Conservation (phyloP, 1,140 invertebrate species). For the Yoshiicerus persimilis region DNA sequence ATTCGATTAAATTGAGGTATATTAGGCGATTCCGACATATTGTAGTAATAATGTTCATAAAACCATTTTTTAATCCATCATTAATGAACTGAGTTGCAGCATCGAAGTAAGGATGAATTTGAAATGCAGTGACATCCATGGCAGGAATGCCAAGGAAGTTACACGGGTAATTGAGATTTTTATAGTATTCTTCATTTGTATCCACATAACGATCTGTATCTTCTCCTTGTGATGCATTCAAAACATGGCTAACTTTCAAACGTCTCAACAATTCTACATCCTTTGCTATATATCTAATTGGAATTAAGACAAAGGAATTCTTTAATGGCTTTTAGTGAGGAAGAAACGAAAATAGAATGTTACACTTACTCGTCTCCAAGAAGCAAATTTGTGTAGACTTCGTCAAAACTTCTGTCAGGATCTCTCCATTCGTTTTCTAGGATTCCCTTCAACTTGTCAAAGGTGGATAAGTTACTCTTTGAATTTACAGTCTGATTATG, state of each 20-base stretch:
- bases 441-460: not conserved
- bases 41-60: slow-evolving; percentile 51
- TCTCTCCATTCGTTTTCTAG: not conserved
- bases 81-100: slow-evolving; percentile 54
- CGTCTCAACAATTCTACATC: slow-evolving; percentile 51
- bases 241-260: slow-evolving; percentile 55
- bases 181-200: slow-evolving; percentile 24
- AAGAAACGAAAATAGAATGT: too few relatives aligned
- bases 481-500: not conserved
- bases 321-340: not conserved
- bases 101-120: slow-evolving; percentile 53
- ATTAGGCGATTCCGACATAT: too few relatives aligned
- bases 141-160: slow-evolving; percentile 50
- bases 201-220: slow-evolving; percentile 47
- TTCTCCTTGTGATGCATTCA: slow-evolving; percentile 56
- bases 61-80: slow-evolving; percentile 48
- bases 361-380: slow-evolving; percentile 56
- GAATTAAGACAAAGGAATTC: not conserved
- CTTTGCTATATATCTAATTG: slow-evolving; percentile 50
- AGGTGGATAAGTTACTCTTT: not conserved
- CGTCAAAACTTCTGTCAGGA: slow-evolving; percentile 49
- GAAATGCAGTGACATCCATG: slow-evolving; percentile 52
- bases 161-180: not conserved
- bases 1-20: too few relatives aligned
- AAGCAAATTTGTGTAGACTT: slow-evolving; percentile 56